These are phyloP conservation scores for Emberiza fucata DNA, from an alignment of 2,113 vertebrate species.

Conservation along the genomic window DNA sequence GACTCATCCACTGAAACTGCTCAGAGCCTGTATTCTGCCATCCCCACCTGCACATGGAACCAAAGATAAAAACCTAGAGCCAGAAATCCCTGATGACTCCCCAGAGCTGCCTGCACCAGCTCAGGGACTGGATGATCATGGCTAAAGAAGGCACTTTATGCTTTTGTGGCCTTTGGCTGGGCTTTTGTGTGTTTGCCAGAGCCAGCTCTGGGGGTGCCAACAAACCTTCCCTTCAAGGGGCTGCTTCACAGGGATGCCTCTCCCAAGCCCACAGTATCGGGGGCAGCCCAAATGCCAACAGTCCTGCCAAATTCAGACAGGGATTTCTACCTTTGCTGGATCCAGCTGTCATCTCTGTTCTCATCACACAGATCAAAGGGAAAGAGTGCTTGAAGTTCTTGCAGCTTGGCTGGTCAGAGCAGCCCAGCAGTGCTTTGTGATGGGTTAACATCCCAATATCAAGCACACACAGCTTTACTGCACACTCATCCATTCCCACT, in stretches of 20 bases:
- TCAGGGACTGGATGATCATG: not conserved
- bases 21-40: not conserved
- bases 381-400: not conserved
- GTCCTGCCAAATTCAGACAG: not conserved
- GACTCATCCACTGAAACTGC: not conserved
- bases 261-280: fast-evolving
- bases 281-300: not conserved
- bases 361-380: not conserved
- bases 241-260: not conserved
- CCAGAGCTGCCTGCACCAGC: not conserved
- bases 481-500: not conserved
- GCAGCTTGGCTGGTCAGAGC: not conserved
- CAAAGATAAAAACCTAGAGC: not conserved
- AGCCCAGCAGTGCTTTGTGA: not conserved
- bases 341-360: not conserved
- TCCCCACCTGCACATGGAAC: not conserved
- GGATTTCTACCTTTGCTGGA: not conserved
- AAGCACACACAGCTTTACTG: not conserved
- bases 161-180: not conserved
- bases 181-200: not conserved
- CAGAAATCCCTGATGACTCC: not conserved
- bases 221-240: not conserved
- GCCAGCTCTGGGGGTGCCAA: not conserved
- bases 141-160: not conserved
- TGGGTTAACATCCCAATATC: fast-evolving